Conservation (phyloP, 2,888 invertebrate genomes). For the Drosophila macrospina region DNA sequence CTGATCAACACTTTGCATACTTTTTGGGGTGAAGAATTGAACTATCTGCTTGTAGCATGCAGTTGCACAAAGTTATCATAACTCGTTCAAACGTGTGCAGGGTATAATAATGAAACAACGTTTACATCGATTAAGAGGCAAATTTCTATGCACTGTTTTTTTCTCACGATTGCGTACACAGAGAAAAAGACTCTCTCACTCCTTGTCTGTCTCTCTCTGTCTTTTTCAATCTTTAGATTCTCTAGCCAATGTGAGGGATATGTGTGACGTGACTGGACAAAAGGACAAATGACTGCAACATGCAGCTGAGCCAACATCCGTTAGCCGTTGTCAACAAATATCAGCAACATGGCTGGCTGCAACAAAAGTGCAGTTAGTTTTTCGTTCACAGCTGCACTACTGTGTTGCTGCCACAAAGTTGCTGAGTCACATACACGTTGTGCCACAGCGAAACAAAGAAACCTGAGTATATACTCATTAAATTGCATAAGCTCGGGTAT, state of each 20-base stretch:
- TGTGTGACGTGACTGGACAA: conserved; percentile 41
- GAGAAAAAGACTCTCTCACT: conserved; percentile 9
- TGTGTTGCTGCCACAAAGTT: conserved; percentile 60
- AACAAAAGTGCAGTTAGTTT: conserved; percentile 69
- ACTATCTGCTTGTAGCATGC: not conserved
- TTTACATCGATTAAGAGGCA: conserved; percentile 23
- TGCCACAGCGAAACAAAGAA: conserved; percentile 34
- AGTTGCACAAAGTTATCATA: not conserved
- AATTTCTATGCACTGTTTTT: conserved; percentile 51
- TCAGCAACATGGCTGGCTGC: conserved; percentile 51
- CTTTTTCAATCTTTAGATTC: not conserved
- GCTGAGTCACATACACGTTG: conserved; percentile 61
- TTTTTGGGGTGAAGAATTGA: too few relatives aligned
- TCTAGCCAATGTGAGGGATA: conserved; percentile 15
- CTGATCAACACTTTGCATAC: too few relatives aligned
- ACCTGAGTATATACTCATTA: not conserved
- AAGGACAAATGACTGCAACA: conserved; percentile 66
- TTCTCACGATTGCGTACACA: conserved; percentile 65
- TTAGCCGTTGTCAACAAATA: conserved; percentile 64
- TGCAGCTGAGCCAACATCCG: conserved; percentile 76
- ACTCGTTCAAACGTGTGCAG: not conserved
- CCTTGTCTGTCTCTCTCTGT: not conserved
- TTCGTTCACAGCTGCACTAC: conserved; percentile 33
- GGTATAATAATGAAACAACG: conserved; percentile 5
- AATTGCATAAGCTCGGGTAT: conserved; percentile 1